These are phyloP conservation scores for Lasioglossum villosulum DNA, from an alignment of 2,888 invertebrate species.

Conservation along the genomic window DNA sequence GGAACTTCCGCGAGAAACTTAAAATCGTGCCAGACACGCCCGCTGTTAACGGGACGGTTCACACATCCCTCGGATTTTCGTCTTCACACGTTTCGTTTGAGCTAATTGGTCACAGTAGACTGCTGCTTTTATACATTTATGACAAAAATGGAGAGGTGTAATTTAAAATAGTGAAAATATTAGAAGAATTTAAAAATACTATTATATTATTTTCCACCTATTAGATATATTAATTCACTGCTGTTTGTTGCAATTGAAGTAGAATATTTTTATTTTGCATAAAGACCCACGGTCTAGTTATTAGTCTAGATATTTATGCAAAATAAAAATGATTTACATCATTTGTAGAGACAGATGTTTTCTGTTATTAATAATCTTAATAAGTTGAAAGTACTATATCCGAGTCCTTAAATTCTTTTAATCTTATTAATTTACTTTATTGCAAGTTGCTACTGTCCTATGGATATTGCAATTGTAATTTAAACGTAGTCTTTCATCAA, in stretches of 20 bases:
- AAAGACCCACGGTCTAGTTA: no score
- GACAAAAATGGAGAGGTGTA: no score
- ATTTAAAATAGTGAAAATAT: no score
- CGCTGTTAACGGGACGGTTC: background rate
- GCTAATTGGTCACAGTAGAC: background rate
- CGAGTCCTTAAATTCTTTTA: background rate
- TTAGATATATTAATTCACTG: no score
- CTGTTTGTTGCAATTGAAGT: no score
- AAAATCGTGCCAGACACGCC: slow-evolving; percentile 47
- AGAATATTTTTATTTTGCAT: no score
- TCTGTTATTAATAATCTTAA: background rate
- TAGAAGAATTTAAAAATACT: no score
- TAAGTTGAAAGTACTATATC: background rate
- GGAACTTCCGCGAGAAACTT: slow-evolving; percentile 55
- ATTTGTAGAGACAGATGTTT: background rate
- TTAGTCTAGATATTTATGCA: background rate
- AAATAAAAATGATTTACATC: background rate
- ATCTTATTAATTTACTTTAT: no score
- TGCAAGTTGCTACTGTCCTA: no score
- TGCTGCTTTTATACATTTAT: no score
- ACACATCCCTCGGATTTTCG: background rate
- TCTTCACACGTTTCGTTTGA: background rate
- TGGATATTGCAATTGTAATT: background rate
- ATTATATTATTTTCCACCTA: no score
- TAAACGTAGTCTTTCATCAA: background rate